phyloP scores from a whole-genome alignment of 2,888 invertebrate genomes.

The Caenorhabditis afra region DNA sequence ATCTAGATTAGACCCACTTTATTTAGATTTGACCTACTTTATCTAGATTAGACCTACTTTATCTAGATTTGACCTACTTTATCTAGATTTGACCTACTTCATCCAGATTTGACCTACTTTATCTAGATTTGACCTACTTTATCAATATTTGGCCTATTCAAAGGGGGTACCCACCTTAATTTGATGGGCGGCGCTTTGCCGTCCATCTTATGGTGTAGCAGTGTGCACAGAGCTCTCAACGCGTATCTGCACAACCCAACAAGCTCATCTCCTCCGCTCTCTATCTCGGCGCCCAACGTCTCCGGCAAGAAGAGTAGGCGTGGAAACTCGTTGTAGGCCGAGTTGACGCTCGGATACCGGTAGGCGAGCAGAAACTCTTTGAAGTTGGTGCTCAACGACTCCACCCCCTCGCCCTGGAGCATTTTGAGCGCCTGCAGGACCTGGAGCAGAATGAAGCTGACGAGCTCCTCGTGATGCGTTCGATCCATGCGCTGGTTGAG shows the following conservation, averaged over 20 bases:
- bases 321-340: conserved; percentile 70
- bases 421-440: conserved; percentile 73
- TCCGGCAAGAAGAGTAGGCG: conserved; percentile 73
- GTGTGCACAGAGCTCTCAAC: conserved; percentile 73
- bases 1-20: too few relatives aligned
- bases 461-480: conserved; percentile 68
- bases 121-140: too few relatives aligned
- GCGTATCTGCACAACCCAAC: conserved; percentile 75
- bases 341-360: conserved; percentile 61
- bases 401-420: conserved; percentile 74
- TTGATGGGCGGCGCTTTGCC: conserved; percentile 65
- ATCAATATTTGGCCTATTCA: too few relatives aligned
- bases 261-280: conserved; percentile 65
- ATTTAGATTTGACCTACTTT: too few relatives aligned
- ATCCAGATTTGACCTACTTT: too few relatives aligned
- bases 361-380: conserved; percentile 75
- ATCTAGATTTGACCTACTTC: too few relatives aligned
- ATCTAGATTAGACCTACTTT: too few relatives aligned
- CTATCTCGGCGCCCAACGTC: conserved; percentile 73
- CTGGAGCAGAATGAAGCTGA: conserved; percentile 75
- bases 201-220: conserved; percentile 72
- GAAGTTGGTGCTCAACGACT: conserved; percentile 74
- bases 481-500: conserved; percentile 69
- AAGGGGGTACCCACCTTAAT: conserved; percentile 20
- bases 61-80: too few relatives aligned